Percentiles rank a stretch among this genome's conserved stretches.
Evolutionary conservation across 2,797 vertebrate species (phyloP).

Genomic region (Macropodus opercularis): DNA sequence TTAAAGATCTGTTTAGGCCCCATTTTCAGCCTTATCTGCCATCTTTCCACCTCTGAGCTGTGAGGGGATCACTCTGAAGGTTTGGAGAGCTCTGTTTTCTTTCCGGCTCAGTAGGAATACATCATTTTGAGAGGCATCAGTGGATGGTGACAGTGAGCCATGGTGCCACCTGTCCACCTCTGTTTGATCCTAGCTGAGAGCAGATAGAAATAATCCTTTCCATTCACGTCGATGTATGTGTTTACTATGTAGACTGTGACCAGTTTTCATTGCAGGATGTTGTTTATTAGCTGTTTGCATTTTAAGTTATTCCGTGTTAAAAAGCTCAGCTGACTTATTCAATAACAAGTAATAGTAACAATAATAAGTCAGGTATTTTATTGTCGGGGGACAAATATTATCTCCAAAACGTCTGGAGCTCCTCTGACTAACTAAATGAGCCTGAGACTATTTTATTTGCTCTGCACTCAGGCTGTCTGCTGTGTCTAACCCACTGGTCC

Average conservation of each 20-base stretch:
- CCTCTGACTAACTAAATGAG: background rate
- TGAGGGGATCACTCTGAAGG: slow-evolving; percentile 62
- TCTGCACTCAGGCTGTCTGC: slow-evolving; percentile 26
- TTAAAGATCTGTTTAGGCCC: slow-evolving; percentile 65
- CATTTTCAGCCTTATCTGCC: slow-evolving; percentile 68
- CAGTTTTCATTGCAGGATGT: background rate
- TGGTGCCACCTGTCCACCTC: slow-evolving; percentile 3
- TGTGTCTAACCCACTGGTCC: slow-evolving; percentile 50
- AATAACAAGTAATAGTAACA: background rate
- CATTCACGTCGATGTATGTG: background rate
- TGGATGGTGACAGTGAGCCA: slow-evolving; percentile 25
- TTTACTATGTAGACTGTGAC: background rate
- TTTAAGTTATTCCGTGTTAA: background rate
- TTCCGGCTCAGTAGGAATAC: slow-evolving; percentile 34
- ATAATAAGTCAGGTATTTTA: too few species aligned
- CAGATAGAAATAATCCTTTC: background rate
- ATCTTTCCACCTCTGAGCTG: slow-evolving; percentile 71
- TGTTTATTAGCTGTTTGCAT: background rate
- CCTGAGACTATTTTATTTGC: background rate
- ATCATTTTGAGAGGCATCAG: slow-evolving; percentile 26
- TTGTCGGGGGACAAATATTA: background rate
- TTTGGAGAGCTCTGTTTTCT: slow-evolving; percentile 34
- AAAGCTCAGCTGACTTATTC: background rate
- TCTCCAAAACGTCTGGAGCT: background rate
- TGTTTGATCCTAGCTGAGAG: slow-evolving; percentile 14